Evolutionary conservation across 2,888 invertebrate species (phyloP), one percentile per base, ranked within the genome.

Genomic region (Toxonevra muliebris): DNA sequence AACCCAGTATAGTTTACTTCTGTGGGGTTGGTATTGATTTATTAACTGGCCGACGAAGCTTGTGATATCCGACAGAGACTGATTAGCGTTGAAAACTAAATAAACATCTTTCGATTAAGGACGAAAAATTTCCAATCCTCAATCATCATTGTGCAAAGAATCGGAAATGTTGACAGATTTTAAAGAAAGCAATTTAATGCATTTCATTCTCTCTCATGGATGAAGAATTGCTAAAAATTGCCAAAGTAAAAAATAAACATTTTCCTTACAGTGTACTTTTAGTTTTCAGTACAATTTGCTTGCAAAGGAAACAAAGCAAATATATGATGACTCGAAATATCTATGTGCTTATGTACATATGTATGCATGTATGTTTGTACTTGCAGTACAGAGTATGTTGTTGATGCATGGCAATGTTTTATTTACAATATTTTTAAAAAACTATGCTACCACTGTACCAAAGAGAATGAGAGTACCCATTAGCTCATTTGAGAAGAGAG

Each of bases 401-500:
- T n/a, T 50, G 50, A 17, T 61, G 48, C 50, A 5, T 41, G n/a
- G 54, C 30, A 19, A 17, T 41, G 52, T 52, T 45, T 53, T n/a
- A 19, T 64, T 54, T 19, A 11, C 20, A 54, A 19, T 15, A 55
- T 30, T 55, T 55, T 11, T n/a, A 20, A 55, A 50, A 2, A 9
- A 17, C 17, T 11, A 50, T 50, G 10, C 0, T 50, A 30, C 64
- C 57, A 64, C 64, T 12, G 64, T 64, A 48, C 41, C 19, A 57
- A 64, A 15, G 15, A 30, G 40, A 50, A 30, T 7, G 30, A 30
- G 30, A 30, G n/a, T n/a, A n/a, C n/a, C n/a, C n/a, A n/a, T n/a
- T n/a, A n/a, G n/a, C n/a, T n/a, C n/a, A n/a, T n/a, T n/a, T n/a
- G n/a, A n/a, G n/a, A n/a, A n/a, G n/a, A n/a, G n/a, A 30, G 30